These are phyloP conservation scores for Drosophila cardini DNA, from an alignment of 1,140 invertebrate genomes.

Conservation along the genomic window DNA sequence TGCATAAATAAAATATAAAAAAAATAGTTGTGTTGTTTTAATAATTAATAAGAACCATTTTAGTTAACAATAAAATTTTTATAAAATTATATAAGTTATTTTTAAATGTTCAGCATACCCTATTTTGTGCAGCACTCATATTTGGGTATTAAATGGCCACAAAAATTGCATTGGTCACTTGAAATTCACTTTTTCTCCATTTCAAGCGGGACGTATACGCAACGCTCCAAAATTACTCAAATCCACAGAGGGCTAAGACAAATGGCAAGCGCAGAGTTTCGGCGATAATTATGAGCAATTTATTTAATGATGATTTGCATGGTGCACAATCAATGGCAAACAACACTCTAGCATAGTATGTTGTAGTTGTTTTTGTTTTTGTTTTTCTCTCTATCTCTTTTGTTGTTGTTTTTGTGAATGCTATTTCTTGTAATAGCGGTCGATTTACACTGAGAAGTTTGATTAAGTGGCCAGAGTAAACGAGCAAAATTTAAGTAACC, in stretches of 20 bases:
- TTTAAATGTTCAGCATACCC: too few relatives aligned
- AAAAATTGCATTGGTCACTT: neutral
- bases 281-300: conserved; percentile 45
- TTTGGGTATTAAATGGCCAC: neutral
- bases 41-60: too few relatives aligned
- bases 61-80: too few relatives aligned
- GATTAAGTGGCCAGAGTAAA: conserved; percentile 5
- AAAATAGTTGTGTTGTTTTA: too few relatives aligned
- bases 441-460: conserved; percentile 12
- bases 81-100: too few relatives aligned
- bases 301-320: conserved; percentile 47
- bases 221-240: conserved; percentile 17
- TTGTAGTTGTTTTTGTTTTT: neutral
- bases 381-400: too few relatives aligned
- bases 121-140: too few relatives aligned
- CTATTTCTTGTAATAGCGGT: conserved; percentile 9
- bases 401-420: neutral
- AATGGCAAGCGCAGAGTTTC: conserved; percentile 17
- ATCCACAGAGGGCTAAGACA: conserved; percentile 21
- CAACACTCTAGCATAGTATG: neutral
- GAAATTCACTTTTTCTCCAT: neutral
- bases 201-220: conserved; percentile 20
- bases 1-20: too few relatives aligned
- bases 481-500: conserved; percentile 8
- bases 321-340: conserved; percentile 20